Evolutionary conservation across 2,797 vertebrate genomes (phyloP).

Genomic region (Phyllotis vaccarum): DNA sequence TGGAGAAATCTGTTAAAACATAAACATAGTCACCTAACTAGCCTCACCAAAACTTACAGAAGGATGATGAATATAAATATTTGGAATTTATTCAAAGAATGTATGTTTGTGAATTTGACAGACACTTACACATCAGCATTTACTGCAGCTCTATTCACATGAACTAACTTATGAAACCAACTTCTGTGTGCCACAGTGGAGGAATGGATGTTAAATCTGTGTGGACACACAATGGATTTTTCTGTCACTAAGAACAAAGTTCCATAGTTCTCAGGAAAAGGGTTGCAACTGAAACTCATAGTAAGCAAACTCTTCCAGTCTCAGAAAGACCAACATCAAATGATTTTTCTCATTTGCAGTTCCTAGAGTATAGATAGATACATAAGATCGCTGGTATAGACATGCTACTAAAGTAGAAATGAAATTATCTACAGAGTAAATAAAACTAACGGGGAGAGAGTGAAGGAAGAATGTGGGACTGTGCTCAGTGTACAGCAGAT

Average conservation of each 20-base stretch:
- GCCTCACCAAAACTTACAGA: not conserved
- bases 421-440: not conserved
- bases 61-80: not conserved
- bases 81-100: not conserved
- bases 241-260: not conserved
- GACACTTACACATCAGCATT: not conserved
- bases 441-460: not conserved
- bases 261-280: not conserved
- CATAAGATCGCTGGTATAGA: not conserved
- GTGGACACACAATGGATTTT: not conserved
- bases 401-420: not conserved
- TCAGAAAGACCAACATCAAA: not conserved
- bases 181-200: not conserved
- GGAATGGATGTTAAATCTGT: not conserved
- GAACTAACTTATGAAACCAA: not conserved
- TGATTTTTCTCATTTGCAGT: not conserved
- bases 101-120: not conserved
- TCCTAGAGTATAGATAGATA: not conserved
- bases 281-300: not conserved
- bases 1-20: not conserved
- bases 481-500: not conserved
- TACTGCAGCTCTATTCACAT: not conserved
- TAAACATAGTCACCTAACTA: not conserved
- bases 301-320: not conserved
- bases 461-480: rapidly evolving